Conservation (phyloP, 2,113 vertebrate genomes). For the Tragelaphus buxtoni region DNA sequence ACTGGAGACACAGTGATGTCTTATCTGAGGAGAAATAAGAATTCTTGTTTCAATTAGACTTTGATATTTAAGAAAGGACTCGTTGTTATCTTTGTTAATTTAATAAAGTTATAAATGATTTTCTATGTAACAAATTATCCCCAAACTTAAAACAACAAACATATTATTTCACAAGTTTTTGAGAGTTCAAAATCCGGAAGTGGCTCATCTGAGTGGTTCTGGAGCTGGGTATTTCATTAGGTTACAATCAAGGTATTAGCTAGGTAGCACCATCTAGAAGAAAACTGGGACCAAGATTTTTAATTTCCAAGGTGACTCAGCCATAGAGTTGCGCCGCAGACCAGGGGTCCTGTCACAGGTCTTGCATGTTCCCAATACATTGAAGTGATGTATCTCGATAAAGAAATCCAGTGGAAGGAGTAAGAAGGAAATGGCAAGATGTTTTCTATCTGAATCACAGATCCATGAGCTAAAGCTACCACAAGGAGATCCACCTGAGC, state of each 20-base stretch:
- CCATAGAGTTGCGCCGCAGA: neutral
- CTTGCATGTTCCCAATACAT: neutral
- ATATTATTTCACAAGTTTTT: neutral
- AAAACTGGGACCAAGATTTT: neutral
- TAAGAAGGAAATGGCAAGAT: neutral
- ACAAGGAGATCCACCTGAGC: conserved; percentile 94
- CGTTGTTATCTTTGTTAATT: neutral
- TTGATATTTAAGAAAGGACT: neutral
- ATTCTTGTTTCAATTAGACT: neutral
- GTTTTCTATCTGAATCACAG: neutral
- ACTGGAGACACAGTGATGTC: neutral
- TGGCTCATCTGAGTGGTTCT: neutral
- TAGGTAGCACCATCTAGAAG: neutral
- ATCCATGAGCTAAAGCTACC: neutral
- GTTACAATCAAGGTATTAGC: neutral
- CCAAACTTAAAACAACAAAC: neutral
- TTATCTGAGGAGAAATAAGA: neutral
- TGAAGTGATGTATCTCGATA: neutral
- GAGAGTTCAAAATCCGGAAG: neutral
- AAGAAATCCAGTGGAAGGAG: neutral
- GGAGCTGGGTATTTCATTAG: neutral
- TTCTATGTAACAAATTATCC: neutral
- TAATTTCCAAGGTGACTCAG: neutral
- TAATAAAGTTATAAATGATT: neutral
- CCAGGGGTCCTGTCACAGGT: fast-evolving